Percentiles rank a stretch among this genome's conserved stretches.
Conservation (phyloP, 2,888 invertebrate species). For the Thymelicus lineola region DNA sequence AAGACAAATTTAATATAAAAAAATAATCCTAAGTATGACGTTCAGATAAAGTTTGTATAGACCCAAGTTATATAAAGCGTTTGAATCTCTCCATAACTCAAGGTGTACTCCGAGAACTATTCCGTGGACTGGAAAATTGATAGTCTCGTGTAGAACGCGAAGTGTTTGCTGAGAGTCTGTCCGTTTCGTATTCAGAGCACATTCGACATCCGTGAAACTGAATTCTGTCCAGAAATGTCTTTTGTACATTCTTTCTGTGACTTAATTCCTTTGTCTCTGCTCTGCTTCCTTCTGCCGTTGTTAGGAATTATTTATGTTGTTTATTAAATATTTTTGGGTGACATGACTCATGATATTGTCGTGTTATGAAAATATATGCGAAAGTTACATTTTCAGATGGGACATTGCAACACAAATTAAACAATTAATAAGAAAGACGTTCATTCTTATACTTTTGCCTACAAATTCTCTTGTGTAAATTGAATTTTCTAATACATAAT, state of each 20-base stretch:
- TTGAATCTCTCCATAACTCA: slow-evolving; percentile 5
- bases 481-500: too few relatives aligned
- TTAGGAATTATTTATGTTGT: too few relatives aligned
- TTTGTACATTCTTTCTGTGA: slow-evolving; percentile 18
- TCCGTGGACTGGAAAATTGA: slow-evolving; percentile 31
- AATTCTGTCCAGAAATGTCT: slow-evolving; percentile 14
- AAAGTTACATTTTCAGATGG: too few relatives aligned
- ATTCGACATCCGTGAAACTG: slow-evolving; percentile 12
- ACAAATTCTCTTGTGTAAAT: too few relatives aligned
- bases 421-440: too few relatives aligned
- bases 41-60: not conserved
- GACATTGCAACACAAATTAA: too few relatives aligned
- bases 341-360: too few relatives aligned
- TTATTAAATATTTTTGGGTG: too few relatives aligned
- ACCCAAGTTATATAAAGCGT: not conserved
- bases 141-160: slow-evolving; percentile 15
- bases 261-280: slow-evolving; percentile 8
- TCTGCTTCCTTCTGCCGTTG: not conserved
- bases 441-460: too few relatives aligned
- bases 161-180: slow-evolving; percentile 30
- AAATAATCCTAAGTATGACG: not conserved
- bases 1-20: too few relatives aligned
- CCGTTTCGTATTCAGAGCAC: slow-evolving; percentile 29
- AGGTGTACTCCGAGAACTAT: slow-evolving; percentile 19
- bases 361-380: too few relatives aligned